Evolutionary conservation across 1,140 invertebrate genomes (phyloP).

Genomic region (Lepidotrigona ventralis): DNA sequence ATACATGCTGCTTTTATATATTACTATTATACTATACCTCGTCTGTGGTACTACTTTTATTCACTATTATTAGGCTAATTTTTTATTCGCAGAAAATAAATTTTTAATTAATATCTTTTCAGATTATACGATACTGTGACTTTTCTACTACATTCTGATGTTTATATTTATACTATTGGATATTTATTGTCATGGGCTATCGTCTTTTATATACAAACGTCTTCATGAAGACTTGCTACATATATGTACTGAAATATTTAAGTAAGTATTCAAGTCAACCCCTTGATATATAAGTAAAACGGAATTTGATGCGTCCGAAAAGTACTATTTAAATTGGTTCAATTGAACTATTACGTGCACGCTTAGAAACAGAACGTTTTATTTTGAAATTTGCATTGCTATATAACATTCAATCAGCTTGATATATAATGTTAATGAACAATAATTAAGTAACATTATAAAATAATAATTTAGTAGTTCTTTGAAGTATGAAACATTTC

Average conservation of each 20-base stretch:
- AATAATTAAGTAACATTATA: too few species aligned
- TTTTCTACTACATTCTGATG: slow-evolving; percentile 83
- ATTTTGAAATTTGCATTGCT: too few species aligned
- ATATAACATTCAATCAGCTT: too few species aligned
- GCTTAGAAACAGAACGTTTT: too few species aligned
- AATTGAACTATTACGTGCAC: too few species aligned
- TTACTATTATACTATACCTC: too few species aligned
- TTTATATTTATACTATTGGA: slow-evolving; percentile 82
- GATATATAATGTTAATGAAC: too few species aligned
- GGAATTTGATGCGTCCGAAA: too few species aligned
- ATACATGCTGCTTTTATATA: too few species aligned
- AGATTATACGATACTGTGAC: slow-evolving; percentile 82
- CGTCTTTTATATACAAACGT: slow-evolving; percentile 84
- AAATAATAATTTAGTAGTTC: not conserved
- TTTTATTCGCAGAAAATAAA: not conserved
- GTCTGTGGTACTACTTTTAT: too few species aligned
- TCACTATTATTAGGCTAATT: not conserved
- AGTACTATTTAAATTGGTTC: too few species aligned
- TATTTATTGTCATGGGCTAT: slow-evolving; percentile 89
- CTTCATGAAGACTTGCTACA: slow-evolving; percentile 84
- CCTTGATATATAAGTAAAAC: too few species aligned
- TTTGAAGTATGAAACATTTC: not conserved
- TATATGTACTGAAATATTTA: slow-evolving; percentile 86
- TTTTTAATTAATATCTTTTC: slow-evolving; percentile 56
- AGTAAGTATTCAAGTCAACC: slow-evolving; percentile 76